A percentile compares a stretch with the other conserved stretches of the same genome.
Conservation (phyloP, 2,797 vertebrate species). For the Chrosomus eos region DNA sequence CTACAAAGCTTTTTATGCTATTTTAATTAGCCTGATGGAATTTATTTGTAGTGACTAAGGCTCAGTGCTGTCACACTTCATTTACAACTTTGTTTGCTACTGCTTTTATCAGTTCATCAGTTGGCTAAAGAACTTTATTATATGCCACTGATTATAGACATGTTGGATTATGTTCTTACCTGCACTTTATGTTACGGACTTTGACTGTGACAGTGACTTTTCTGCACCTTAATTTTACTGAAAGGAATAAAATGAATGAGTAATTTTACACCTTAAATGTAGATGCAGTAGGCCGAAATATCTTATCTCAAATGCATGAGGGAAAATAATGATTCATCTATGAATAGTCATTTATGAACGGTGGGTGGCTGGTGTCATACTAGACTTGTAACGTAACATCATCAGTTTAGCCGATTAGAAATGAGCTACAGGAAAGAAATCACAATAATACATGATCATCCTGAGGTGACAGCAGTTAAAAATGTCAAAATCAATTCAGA, state of each 20-base stretch:
- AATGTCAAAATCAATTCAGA: neutral
- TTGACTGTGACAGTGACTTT: neutral
- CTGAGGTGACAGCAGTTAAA: neutral
- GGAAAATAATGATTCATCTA: neutral
- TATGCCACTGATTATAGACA: neutral
- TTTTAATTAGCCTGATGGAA: no score
- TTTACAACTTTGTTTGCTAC: neutral
- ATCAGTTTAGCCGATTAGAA: neutral
- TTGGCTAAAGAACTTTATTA: neutral
- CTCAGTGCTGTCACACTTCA: neutral
- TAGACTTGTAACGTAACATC: neutral
- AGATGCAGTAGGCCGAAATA: no score
- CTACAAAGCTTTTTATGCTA: no score
- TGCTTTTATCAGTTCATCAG: neutral
- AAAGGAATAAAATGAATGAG: neutral
- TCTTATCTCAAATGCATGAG: neutral
- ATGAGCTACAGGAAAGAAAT: neutral
- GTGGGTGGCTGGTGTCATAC: neutral
- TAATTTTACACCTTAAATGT: no score
- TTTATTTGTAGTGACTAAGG: neutral
- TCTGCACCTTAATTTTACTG: neutral
- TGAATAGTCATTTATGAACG: neutral
- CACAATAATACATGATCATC: neutral
- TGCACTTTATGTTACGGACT: neutral
- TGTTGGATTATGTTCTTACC: neutral